Base-by-base conservation (phyloP, 2,113 vertebrate species). In the Eulemur macaco region DNA sequence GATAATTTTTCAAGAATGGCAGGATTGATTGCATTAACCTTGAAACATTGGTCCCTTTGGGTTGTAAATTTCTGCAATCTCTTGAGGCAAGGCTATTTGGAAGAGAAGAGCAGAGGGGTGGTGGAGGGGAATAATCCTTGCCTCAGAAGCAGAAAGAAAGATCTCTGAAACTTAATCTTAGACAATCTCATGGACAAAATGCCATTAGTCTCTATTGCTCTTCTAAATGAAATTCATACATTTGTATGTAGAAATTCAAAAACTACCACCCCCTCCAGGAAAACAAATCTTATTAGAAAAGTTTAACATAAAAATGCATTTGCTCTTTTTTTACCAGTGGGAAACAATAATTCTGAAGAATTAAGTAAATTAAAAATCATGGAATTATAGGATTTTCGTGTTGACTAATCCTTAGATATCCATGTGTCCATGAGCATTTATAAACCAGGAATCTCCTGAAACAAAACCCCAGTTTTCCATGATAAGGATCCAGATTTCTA, bases 1-100 rank as follows among this genome's bases (percentile, higher is more conserved):
- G 68, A 42, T 73, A 91, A 83, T 96, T 98, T 98, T 98, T 97
- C 89, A 96, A 74, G 83, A 91, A 94, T 96, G 95, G 97, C 89
- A 96, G 91, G 45, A 74, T 15, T 95, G 89, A 95, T 83, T 92
- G 80, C 39, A 93, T 95, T 97, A 98, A 97, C 94, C 76, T 98
- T 98, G 95, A 98, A 98, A 73, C 50, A 93, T 71, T 85, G 20
- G 80, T 91, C 91, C 78, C 37, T 92, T 77, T 69, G 66, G 73
- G 76, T 64, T 97, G 87, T 96, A 97, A 96, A 98, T 97, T 96
- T 96, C 95, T 96, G 18, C 31, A 89, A 50, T 85, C 86, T 78
- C 89, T 66, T 82, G 63, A 27, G 18, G 6, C 64, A 74, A 95
- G 94, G 20, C 31, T 92, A 10, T 94, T 97, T 81, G 63, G 87